Base-by-base conservation (phyloP, 2,888 invertebrate species). In the Amblyjoppa proteus region DNA sequence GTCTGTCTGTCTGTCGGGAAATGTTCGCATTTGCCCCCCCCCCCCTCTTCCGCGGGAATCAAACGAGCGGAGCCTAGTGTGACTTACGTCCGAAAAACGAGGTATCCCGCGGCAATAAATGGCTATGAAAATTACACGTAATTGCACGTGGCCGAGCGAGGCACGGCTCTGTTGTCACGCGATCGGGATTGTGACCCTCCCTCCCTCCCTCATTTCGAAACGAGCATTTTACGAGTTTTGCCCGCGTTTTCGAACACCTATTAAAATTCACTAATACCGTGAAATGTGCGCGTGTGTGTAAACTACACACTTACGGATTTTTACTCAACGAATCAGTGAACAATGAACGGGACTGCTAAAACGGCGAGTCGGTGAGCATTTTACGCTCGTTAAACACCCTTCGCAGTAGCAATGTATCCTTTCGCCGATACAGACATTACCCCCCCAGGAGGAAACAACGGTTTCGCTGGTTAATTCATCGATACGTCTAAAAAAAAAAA, bases 161-260 rank as follows among this genome's bases (percentile, higher is more conserved):
- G 80, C 80, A 81, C 76, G 68, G 83, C 58, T 68, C 31, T 69
- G 85, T 86, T 91, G 92, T 93, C 93, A 93, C 93, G 93, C 93
- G 91, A 93, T 92, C 91, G 89, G 88, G 89, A 91, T 91, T 91
- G 89, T 89, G 89, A 90, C 88, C 87, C 87, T 86, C 73, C 80
- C 85, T 83, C 78, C 80, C 71, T 38, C 51, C 20, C 68, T 69
- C n/a, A 70, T 75, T 68, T 56, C 66, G 81, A 84, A 87, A 87
- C 85, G 86, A 84, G 85, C 85, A 84, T 89, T 89, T 88, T 88
- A 84, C 79, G 84, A 89, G 87, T 83, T 81, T 81, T 84, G 83
- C 83, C 81, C 73, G 77, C 84, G 81, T 84, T 84, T 87, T 78
- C 86, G 77, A 81, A 78, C 76, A 82, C 82, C 76, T 70, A 87